phyloP scores from a whole-genome alignment of 2,888 invertebrate genomes.

The Bembecia ichneumoniformis region DNA sequence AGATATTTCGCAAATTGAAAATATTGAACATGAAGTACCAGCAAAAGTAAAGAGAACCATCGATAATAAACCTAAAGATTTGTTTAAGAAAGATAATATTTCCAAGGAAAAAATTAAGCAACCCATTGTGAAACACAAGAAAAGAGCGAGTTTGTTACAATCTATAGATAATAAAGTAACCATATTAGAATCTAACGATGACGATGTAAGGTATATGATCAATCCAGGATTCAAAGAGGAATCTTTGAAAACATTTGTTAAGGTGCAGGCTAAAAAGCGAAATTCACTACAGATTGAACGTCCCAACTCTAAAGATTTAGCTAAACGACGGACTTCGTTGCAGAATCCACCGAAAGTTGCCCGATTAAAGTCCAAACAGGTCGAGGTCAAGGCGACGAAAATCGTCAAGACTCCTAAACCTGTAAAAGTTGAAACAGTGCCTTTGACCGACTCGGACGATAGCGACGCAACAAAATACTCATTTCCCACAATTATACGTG shows the following conservation, averaged over 20 bases:
- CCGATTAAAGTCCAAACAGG: conserved; percentile 40
- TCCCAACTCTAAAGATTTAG: conserved; percentile 50
- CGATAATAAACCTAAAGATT: conserved; percentile 15
- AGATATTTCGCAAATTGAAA: neutral
- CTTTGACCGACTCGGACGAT: conserved; percentile 55
- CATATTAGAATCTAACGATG: conserved; percentile 39
- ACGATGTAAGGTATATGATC: conserved; percentile 58
- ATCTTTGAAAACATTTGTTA: conserved; percentile 44
- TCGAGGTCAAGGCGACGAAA: conserved; percentile 21
- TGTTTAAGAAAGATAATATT: conserved; percentile 17
- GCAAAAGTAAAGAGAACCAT: conserved; percentile 25
- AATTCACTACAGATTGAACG: conserved; percentile 55
- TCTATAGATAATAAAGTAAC: conserved; percentile 15
- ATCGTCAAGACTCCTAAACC: conserved; percentile 14
- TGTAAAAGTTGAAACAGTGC: conserved; percentile 25
- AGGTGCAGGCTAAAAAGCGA: conserved; percentile 48
- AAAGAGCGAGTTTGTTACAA: conserved; percentile 19
- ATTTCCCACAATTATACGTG: conserved; percentile 34
- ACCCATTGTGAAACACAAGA: conserved; percentile 33
- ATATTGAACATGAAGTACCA: conserved; percentile 12
- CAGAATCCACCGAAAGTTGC: conserved; percentile 53
- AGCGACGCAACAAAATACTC: conserved; percentile 57
- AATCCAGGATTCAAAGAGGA: conserved; percentile 49
- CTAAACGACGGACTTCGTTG: conserved; percentile 47
- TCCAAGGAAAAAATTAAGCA: conserved; percentile 32